phyloP scores from a whole-genome alignment of 2,888 invertebrate genomes.

The Cataglyphis albicans region DNA sequence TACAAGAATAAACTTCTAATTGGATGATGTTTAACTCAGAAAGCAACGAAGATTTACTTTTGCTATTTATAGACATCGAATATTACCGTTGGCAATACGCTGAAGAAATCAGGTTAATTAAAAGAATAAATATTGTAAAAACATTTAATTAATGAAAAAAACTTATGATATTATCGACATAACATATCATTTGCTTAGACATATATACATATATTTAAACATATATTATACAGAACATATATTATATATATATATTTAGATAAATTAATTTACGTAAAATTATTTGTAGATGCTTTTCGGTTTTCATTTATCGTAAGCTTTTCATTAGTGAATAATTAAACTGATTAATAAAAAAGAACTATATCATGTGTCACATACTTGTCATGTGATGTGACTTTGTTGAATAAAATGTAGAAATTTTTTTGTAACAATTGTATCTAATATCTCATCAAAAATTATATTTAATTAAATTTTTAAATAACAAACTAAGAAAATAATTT shows the following conservation, averaged over 20 bases:
- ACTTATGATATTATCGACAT: neutral
- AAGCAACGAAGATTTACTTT: neutral
- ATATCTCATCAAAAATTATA: neutral
- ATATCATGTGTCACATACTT: neutral
- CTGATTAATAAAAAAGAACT: neutral
- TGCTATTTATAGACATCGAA: neutral
- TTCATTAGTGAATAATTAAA: neutral
- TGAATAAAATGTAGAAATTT: neutral
- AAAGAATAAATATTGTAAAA: slow-evolving; percentile 2
- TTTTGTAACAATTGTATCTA: neutral
- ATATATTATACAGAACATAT: too few relatives aligned
- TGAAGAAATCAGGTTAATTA: neutral
- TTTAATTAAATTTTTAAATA: neutral
- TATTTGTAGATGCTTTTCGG: neutral
- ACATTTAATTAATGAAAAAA: neutral
- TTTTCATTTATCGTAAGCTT: slow-evolving; percentile 11
- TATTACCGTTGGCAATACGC: neutral
- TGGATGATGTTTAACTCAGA: neutral
- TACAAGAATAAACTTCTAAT: neutral
- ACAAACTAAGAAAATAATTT: neutral
- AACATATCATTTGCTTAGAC: neutral
- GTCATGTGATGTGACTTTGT: neutral
- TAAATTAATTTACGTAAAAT: neutral
- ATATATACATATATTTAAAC: too few relatives aligned
- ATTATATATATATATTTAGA: neutral